These are phyloP conservation scores for Diorhabda sublineata DNA, from an alignment of 1,140 invertebrate genomes.

Conservation along the genomic window DNA sequence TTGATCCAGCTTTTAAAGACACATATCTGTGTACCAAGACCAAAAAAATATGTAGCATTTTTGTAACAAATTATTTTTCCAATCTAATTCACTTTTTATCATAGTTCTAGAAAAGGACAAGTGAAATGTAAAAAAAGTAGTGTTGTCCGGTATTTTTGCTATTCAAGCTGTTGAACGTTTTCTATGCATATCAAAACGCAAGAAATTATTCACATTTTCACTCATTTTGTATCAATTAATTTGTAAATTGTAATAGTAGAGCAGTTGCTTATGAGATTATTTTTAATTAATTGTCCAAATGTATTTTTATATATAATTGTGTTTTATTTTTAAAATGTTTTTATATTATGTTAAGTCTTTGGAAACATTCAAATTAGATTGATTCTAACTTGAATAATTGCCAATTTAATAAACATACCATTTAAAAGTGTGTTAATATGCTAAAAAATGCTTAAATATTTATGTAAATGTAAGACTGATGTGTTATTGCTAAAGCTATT, in stretches of 20 bases:
- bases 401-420: conserved; percentile 25
- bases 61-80: conserved; percentile 40
- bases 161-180: conserved; percentile 29
- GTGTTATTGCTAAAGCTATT: conserved; percentile 40
- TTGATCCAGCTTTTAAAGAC: conserved; percentile 23
- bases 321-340: conserved; percentile 21
- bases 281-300: conserved; percentile 19
- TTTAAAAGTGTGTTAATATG: conserved; percentile 35
- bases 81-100: conserved; percentile 31
- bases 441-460: conserved; percentile 36
- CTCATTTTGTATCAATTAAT: conserved; percentile 13
- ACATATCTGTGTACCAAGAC: conserved; percentile 42
- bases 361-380: conserved; percentile 14
- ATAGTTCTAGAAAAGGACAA: conserved; percentile 24
- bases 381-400: conserved; percentile 24
- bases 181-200: conserved; percentile 33
- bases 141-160: conserved; percentile 35
- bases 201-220: neutral
- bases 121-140: conserved; percentile 28
- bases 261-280: conserved; percentile 24
- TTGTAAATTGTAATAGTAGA: conserved; percentile 4
- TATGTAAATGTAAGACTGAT: conserved; percentile 43
- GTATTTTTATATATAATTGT: conserved; percentile 26
- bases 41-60: conserved; percentile 36
- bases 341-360: conserved; percentile 23